Base-by-base conservation (phyloP, 2,113 vertebrate species). In the Balaeniceps rex region DNA sequence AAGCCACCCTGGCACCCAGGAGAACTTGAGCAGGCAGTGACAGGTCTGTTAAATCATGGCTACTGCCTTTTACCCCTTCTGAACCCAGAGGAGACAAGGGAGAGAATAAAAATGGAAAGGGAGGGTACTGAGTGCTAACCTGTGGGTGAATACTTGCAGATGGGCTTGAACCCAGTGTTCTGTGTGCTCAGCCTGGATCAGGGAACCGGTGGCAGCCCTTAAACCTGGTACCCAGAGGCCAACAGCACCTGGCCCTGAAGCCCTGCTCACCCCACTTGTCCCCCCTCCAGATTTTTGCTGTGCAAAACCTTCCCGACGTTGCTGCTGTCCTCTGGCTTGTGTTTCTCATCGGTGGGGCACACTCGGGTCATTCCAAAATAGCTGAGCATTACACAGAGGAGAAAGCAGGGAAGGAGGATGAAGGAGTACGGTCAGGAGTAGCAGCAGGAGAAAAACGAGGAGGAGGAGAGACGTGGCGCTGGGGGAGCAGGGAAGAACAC, bases 311-410 rank as follows among this genome's bases (percentile, higher is more conserved):
- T 33, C 44, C 57, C 4, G 5, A 6, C 9, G 1, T 5, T 12
- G 22, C 47, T 55, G 36, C 51, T 78, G 22, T 46, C 29, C 11
- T 58, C 28, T 58, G 51, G 22, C 11, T 40, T 34, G 46, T 54
- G 44, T 6, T 69, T 24, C 14, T 31, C 60, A 10, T 15, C 0
- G 0, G 7, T 51, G 51, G 24, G 60, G 6, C 29, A 33, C 26
- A 6, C 29, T 42, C 2, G 3, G 26, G 14, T 29, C 24, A 3
- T 77, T 44, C n/a, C 75, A 83, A 66, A 84, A 51, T 5, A 87
- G 16, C 15, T 2, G 3, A 61, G 65, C 9, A 4, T 17, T 60
- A 14, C 36, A 19, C 0, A 1, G 61, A 84, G 64, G 24, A 76
- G 52, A 60, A 49, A 83, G 36, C 23, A 33, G 55, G 42, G 60